phyloP scores from a whole-genome alignment of 2,797 vertebrate genomes.

The Melanotaenia parkinsoni region DNA sequence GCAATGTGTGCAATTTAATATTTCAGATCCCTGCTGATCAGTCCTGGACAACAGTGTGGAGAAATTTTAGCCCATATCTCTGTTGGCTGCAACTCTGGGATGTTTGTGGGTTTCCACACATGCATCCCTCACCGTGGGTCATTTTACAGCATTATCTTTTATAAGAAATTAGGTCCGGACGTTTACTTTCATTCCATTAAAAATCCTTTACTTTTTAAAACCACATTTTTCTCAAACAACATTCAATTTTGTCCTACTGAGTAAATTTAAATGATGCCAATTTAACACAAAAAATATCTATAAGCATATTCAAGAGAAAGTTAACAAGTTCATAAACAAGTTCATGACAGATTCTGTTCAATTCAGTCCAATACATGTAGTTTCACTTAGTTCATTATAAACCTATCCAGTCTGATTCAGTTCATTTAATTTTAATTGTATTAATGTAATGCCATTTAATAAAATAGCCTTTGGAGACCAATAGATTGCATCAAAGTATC shows the following conservation, averaged over 20 bases:
- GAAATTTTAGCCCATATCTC: neutral
- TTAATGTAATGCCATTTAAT: neutral
- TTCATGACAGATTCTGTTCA: neutral
- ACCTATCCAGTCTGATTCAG: neutral
- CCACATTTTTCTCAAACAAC: neutral
- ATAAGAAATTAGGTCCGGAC: neutral
- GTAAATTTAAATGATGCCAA: neutral
- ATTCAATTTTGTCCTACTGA: neutral
- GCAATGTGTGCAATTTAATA: neutral
- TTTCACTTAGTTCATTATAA: neutral
- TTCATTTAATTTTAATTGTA: neutral
- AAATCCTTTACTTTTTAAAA: neutral
- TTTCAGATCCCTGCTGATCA: neutral
- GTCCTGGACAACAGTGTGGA: neutral
- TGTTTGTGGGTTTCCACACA: neutral
- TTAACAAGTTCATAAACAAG: neutral
- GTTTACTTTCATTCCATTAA: neutral
- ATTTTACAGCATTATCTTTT: neutral
- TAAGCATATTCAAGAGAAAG: neutral
- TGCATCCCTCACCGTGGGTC: neutral
- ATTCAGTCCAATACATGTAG: neutral
- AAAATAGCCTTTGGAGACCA: neutral
- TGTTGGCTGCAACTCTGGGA: neutral
- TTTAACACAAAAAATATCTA: neutral
- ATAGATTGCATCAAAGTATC: neutral